Base-by-base conservation (phyloP, 1,140 invertebrate species). In the Penaeus vannamei region DNA sequence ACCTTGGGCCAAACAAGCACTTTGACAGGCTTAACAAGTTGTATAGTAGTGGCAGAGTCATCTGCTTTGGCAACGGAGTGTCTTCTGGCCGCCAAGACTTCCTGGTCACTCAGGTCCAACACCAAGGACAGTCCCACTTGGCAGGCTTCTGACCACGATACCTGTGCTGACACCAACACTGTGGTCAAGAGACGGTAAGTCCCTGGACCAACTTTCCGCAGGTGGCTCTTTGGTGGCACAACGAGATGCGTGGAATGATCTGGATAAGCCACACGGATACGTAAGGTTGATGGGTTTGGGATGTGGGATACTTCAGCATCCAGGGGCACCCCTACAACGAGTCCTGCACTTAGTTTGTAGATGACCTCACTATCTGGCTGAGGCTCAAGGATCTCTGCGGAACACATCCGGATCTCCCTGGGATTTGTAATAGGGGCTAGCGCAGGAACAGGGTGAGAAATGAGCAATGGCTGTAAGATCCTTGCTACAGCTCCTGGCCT, bases 331-430 rank as follows among this genome's bases (percentile, higher is more conserved):
- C 96, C 97, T 60, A 98, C 95, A 42, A 98, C 95, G 0, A 99
- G 94, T 0, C 98, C 98, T 0, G 98, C 97, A 29, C 97, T 98
- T 92, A 99, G 98, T 93, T 98, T 98, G n/a, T 98, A 93, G 14
- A 97, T 95, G 84, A 95, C 96, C 92, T 99, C 98, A 26, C 95
- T 95, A 91, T 97, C 95, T 7, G 95, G 96, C 89, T 95, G 95
- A 19, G 98, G 98, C 92, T 98, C 97, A 81, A 96, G 94, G 81
- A 99, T 97, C 1, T 95, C 94, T 29, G 97, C 98, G 53, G 94
- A 95, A 91, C 97, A 97, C 94, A 96, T 96, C 77, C 94, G 93
- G 59, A 97, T 96, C 94, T 96, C 92, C n/a, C 88, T 83, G 22
- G 90, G 91, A 12, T 93, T 94, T 0, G 91, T 91, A 8, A 92